Conservation (phyloP, 2,113 vertebrate genomes). For the Helogale parvula region DNA sequence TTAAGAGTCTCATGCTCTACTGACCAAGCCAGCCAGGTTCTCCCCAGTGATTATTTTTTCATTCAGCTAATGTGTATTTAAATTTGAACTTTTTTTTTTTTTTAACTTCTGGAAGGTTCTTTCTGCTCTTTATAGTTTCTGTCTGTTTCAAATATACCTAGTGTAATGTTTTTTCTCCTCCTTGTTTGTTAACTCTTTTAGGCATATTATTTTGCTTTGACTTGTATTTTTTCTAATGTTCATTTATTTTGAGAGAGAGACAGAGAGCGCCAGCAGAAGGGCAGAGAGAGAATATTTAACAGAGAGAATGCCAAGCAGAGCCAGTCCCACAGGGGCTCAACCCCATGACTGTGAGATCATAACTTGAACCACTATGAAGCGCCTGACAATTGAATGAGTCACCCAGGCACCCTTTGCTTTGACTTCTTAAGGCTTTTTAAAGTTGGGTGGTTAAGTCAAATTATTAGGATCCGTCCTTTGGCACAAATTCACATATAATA, state of each 20-base stretch:
- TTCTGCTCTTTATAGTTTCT: too few species aligned
- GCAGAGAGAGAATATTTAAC: too few species aligned
- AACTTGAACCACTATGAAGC: too few species aligned
- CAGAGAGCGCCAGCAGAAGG: too few species aligned
- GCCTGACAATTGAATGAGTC: too few species aligned
- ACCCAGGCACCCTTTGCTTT: not conserved
- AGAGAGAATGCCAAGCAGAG: too few species aligned
- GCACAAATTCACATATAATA: not conserved
- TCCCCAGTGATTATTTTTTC: not conserved
- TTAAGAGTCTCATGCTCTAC: too few species aligned
- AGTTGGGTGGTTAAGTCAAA: not conserved
- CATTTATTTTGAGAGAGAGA: too few species aligned
- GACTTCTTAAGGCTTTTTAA: not conserved
- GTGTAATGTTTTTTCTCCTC: not conserved
- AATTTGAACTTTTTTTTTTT: not conserved
- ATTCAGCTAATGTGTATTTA: not conserved
- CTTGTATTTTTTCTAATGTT: not conserved
- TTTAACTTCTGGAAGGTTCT: not conserved
- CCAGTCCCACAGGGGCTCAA: too few species aligned
- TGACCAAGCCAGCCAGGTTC: too few species aligned
- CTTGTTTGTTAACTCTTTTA: not conserved
- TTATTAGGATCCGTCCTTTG: not conserved
- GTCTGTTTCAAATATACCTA: not conserved
- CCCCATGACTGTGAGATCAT: too few species aligned
- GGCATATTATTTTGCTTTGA: slow-evolving; percentile 34